Conservation (phyloP, 2,113 vertebrate genomes). For the Tyto alba region DNA sequence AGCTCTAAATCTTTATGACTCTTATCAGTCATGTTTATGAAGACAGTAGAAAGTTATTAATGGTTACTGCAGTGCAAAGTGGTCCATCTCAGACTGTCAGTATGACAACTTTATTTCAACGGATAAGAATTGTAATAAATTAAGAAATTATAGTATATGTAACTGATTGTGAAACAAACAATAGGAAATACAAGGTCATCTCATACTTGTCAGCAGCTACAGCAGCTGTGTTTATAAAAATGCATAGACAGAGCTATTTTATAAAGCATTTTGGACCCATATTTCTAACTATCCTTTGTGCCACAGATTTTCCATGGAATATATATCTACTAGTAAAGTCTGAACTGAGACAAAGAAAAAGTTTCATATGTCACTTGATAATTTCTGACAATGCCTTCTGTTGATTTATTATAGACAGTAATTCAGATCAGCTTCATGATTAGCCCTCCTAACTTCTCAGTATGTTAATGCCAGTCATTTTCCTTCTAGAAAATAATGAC, state of each 20-base stretch:
- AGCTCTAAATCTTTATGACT: conserved; percentile 34
- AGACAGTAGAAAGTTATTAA: conserved; percentile 52
- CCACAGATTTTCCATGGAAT: not conserved
- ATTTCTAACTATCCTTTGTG: not conserved
- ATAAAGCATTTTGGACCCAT: not conserved
- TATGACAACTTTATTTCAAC: conserved; percentile 50
- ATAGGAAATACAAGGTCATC: not conserved
- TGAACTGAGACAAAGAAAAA: not conserved
- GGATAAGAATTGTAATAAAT: conserved; percentile 37
- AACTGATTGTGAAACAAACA: conserved; percentile 19
- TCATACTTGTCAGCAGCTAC: not conserved
- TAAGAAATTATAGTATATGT: not conserved
- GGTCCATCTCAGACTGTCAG: conserved; percentile 8
- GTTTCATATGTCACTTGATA: not conserved
- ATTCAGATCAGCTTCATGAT: not conserved
- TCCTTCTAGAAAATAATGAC: not conserved
- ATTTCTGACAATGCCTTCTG: not conserved
- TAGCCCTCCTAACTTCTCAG: not conserved
- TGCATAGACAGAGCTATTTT: not conserved
- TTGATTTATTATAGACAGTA: not conserved
- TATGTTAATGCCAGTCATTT: not conserved
- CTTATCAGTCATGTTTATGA: conserved; percentile 64
- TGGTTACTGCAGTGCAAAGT: conserved; percentile 2
- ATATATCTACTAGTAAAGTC: not conserved
- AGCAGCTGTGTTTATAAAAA: not conserved